Base-by-base conservation (phyloP, 2,888 invertebrate species). In the Torymus aiolomorphi region DNA sequence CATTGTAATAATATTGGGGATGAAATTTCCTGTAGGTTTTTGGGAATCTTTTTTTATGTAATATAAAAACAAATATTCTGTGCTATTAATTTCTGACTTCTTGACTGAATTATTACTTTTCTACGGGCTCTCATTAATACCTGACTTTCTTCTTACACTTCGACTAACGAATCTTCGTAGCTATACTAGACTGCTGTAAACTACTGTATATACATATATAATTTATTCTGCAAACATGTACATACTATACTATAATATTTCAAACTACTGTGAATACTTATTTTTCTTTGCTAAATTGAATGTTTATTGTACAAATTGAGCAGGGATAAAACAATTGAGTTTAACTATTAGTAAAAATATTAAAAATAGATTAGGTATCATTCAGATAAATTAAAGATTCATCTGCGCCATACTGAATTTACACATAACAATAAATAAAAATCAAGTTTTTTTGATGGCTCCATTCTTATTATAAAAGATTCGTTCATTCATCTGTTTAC, bases 51-150 rank as follows among this genome's bases (percentile, higher is more conserved):
- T 61, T 76, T 62, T 56, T 71, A 74, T 67, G 54, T 16, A 79
- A 31, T 51, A 51, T 16, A 59, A 52, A 66, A 57, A 66, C 56
- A 78, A 31, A 83, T 85, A 88, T 86, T 89, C 89, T 89, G 88
- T 89, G 89, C 89, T 90, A 88, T 88, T 84, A 87, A 87, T 81
- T 83, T 85, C 83, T 80, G 85, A 88, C 84, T 85, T 84, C 78
- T 84, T 75, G 86, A 87, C 87, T 84, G 87, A 85, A 84, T 83
- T 83, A 84, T 83, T 84, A 80, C 80, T 83, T 76, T 82, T 80
- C 75, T 72, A 72, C 70, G 69, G 83, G 70, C 83, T 82, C 82
- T 72, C 51, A 84, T 83, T 83, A 84, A 84, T 84, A 83, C 59
- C 52, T 73, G 80, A 83, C 75, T 84, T 77, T 81, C 76, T 81